These are phyloP conservation scores for Altica lythri DNA, from an alignment of 2,888 invertebrate species.

Conservation along the genomic window DNA sequence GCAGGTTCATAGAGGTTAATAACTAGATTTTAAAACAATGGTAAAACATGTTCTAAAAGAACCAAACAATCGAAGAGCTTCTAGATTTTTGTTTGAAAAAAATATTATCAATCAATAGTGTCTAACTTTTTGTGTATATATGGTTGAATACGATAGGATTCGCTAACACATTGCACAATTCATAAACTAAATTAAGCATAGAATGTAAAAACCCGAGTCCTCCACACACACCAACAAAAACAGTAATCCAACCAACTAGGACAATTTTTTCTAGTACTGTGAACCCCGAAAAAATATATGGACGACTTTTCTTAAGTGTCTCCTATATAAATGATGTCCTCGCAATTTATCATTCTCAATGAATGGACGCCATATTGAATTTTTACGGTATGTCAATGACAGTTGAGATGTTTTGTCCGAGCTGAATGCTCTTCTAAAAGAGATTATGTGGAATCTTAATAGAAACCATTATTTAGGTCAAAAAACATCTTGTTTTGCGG, in stretches of 20 bases:
- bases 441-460: conserved; percentile 43
- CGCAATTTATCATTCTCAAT: conserved; percentile 47
- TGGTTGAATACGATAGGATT: too few species aligned
- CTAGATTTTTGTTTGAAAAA: too few species aligned
- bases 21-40: too few species aligned
- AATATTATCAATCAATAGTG: too few species aligned
- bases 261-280: conserved; percentile 14
- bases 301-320: conserved; percentile 32
- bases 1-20: too few species aligned
- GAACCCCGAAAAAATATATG: conserved; percentile 27
- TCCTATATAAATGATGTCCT: conserved; percentile 44
- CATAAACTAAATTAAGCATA: conserved; percentile 25
- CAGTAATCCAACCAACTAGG: background rate
- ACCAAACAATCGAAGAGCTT: too few species aligned
- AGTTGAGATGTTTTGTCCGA: conserved; percentile 45
- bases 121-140: too few species aligned
- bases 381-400: conserved; percentile 47
- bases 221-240: conserved; percentile 17
- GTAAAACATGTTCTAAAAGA: too few species aligned
- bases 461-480: conserved; percentile 34
- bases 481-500: conserved; percentile 30
- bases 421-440: conserved; percentile 42
- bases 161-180: background rate
- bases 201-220: conserved; percentile 15
- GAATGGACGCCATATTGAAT: conserved; percentile 48